Conservation (phyloP, 2,797 vertebrate species). For the Menidia menidia region DNA sequence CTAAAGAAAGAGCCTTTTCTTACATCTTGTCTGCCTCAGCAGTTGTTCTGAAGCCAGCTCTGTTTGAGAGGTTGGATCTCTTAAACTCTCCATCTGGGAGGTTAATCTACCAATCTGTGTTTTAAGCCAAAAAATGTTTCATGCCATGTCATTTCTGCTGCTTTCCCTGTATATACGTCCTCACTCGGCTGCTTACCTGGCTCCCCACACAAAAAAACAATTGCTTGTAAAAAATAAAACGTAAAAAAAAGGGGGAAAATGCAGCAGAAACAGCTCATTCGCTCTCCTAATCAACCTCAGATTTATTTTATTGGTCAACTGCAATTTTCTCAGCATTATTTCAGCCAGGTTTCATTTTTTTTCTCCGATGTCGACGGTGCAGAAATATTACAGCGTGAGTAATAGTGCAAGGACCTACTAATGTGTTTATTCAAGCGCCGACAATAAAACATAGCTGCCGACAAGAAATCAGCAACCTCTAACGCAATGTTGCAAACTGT, state of each 20-base stretch:
- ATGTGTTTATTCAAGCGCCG: conserved; percentile 36
- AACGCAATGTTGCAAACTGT: not conserved
- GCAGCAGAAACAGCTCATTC: conserved; percentile 55
- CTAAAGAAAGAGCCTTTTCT: conserved; percentile 43
- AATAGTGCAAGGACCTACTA: conserved; percentile 4
- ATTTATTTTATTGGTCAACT: conserved; percentile 42
- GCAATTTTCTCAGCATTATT: conserved; percentile 3
- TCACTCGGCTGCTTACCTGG: conserved; percentile 51
- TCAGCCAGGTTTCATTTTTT: conserved; percentile 47
- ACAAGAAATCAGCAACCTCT: conserved; percentile 6
- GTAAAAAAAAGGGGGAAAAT: conserved; percentile 14
- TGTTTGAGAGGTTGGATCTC: conserved; percentile 48
- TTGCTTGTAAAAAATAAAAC: conserved; percentile 59
- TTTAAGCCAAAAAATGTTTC: conserved; percentile 65
- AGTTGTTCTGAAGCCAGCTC: conserved; percentile 44
- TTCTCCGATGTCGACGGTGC: conserved; percentile 44
- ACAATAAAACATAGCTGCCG: conserved; percentile 26
- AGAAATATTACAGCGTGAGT: conserved; percentile 27
- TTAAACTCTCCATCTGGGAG: conserved; percentile 52
- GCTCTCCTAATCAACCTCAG: conserved; percentile 61
- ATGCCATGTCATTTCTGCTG: conserved; percentile 65
- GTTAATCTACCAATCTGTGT: conserved; percentile 57
- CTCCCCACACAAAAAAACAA: conserved; percentile 57
- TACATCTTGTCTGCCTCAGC: conserved; percentile 38
- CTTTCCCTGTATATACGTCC: conserved; percentile 64